Conservation (phyloP, 2,797 vertebrate species). For the Balearica regulorum region DNA sequence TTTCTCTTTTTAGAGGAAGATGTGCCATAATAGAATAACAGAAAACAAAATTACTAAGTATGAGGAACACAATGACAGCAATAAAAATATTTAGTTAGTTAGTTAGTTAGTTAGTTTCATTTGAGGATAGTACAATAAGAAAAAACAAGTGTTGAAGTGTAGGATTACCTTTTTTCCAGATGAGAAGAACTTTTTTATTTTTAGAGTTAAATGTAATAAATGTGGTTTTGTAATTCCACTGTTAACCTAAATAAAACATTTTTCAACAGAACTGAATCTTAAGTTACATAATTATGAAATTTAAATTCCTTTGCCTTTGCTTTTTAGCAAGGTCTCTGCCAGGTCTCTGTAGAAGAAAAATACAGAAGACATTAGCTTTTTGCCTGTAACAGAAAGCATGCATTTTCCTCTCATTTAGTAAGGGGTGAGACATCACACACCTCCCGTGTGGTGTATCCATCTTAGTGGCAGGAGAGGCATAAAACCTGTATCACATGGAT, state of each 20-base stretch:
- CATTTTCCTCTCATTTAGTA: neutral
- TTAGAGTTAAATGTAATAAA: neutral
- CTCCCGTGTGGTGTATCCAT: neutral
- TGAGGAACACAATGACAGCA: neutral
- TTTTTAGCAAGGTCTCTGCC: neutral
- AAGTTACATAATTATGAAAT: conserved; percentile 1
- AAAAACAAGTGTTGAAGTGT: neutral
- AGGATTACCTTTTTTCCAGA: neutral
- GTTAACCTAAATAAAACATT: neutral
- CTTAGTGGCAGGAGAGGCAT: neutral
- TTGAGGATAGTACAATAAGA: neutral
- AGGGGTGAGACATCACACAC: neutral
- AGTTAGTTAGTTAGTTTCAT: neutral
- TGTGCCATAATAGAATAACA: neutral
- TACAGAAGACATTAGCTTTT: neutral
- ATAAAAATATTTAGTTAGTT: neutral
- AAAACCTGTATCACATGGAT: neutral
- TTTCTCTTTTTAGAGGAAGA: neutral
- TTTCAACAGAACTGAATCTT: neutral
- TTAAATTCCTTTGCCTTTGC: neutral
- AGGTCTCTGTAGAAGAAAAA: neutral
- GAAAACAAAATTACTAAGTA: neutral
- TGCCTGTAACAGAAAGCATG: neutral
- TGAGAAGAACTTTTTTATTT: neutral
- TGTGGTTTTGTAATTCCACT: neutral